Evolutionary conservation across 37 sponge, comb jelly and placozoan genomes (phyloP), one percentile per base, ranked within the genome.

Genomic region (Bolinopsis microptera): DNA sequence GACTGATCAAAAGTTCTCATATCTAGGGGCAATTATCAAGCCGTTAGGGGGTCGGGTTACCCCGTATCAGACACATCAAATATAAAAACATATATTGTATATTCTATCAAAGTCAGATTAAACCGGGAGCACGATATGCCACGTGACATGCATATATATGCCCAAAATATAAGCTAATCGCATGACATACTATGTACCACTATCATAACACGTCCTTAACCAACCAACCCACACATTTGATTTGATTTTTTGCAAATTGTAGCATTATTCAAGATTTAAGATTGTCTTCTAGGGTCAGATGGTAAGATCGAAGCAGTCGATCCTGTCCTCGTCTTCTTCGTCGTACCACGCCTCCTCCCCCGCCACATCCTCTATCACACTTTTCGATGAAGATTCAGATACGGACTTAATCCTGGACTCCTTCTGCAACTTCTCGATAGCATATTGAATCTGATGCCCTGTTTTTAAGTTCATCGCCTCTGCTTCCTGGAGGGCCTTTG

Each of bases 401-500:
- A 41, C 61, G 2, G 90, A 28, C 61, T 38, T 2, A 18, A 32
- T 36, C 22, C 33, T 32, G 28, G 41, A 26, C 41, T 35, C 22
- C 13, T n/a, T 26, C 90, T 41, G 27, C 25, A 86, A 26, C 90
- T 86, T 86, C 90, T 86, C 90, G 2, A 86, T 41, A 18, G 90
- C 90, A n/a, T 86, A 86, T 27, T 86, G 90, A 39, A 86, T 86
- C 80, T 77, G 80, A 34, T 77, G 80, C 0, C 80, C 80, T 0
- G 80, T 77, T 77, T 34, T 34, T 32, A 77, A 32, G 32, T 77
- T 36, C 18, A 34, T 77, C 18, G 80, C 27, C 33, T 77, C 1
- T 33, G 80, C 80, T 36, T 77, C 80, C 36, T 32, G 27, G 35
- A 77, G 80, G 1, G 80, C 80, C 21, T 77, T 27, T 9, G 27